Base-by-base conservation (phyloP, 2,113 vertebrate species). In the Microtus pennsylvanicus region DNA sequence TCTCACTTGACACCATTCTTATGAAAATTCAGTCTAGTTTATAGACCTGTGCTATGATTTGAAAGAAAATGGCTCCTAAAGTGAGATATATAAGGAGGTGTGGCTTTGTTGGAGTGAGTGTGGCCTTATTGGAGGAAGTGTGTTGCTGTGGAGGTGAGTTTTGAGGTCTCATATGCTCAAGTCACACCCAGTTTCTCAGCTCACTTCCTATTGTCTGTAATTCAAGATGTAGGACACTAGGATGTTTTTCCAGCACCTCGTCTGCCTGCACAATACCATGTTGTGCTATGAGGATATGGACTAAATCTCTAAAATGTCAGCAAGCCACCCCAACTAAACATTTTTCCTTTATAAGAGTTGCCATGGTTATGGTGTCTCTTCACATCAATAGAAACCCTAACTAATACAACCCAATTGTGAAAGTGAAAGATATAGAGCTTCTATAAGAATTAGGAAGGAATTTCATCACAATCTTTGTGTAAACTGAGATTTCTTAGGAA, bases 21-120 rank as follows among this genome's bases (percentile, higher is more conserved):
- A 80, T 55, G 91, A 92, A 58, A 94, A 92, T 94, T 92, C 22
- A 89, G 17, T 42, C 22, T 30, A 92, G 9, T 86, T 67, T 47
- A 77, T 45, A 94, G 2, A 92, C 12, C 17, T 4, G 3, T 74
- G 35, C 21, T 8, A 19, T 38, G 70, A 19, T 74, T 38, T 74
- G n/a, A 72, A 72, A 74, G 35, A 74, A 72, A 38, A 74, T 38
- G 35, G 70, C 19, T 19, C 70, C 19, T 9, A 21, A 33, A 69
- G 67, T 8, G 17, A 74, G 19, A 11, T 50, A n/a, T 38, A 74
- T 38, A 38, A 38, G 17, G 19, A 74, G 1, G 35, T 74, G 3
- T 72, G 35, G 70, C 26, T n/a, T 21, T 74, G 19, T 38, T 38
- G 19, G 35, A 74, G 35, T 74, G 70, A 8, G 19, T 74, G 0